Evolutionary conservation across 2,888 invertebrate species (phyloP).

Genomic region (Agrochola circellaris): DNA sequence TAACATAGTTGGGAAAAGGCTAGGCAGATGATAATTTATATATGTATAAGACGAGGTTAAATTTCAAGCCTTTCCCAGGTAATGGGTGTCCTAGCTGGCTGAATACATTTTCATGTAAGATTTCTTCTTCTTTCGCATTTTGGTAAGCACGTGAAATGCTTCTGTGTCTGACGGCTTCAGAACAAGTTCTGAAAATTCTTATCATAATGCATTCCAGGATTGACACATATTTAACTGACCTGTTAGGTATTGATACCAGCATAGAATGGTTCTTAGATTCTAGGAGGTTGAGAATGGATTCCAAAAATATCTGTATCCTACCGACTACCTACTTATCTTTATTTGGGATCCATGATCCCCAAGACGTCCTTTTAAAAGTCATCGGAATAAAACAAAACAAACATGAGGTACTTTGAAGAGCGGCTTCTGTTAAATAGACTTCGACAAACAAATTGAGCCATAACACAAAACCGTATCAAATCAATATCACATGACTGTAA

Average conservation of each 20-base stretch:
- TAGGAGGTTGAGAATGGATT: too few relatives aligned
- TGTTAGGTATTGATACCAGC: too few relatives aligned
- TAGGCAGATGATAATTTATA: too few relatives aligned
- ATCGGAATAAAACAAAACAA: not conserved
- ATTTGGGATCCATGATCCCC: too few relatives aligned
- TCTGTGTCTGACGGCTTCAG: not conserved
- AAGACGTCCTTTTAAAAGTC: not conserved
- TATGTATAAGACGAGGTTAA: too few relatives aligned
- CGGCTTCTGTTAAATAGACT: slow-evolving; percentile 36
- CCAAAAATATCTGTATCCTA: too few relatives aligned
- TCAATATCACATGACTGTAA: slow-evolving; percentile 36
- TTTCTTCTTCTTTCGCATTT: not conserved
- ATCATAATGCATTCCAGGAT: not conserved
- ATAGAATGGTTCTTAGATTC: not conserved
- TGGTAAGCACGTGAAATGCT: not conserved
- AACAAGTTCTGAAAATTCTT: not conserved
- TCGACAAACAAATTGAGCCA: slow-evolving; percentile 43
- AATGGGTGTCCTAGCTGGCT: too few relatives aligned
- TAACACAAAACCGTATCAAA: slow-evolving; percentile 45
- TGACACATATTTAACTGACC: not conserved
- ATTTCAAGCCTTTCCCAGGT: not conserved
- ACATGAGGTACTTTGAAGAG: not conserved
- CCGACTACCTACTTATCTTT: too few relatives aligned
- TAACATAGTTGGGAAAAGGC: too few relatives aligned
- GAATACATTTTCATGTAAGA: not conserved